Evolutionary conservation across 2,113 vertebrate species (phyloP), one percentile per base, ranked within the genome.

Genomic region (Anhinga anhinga): DNA sequence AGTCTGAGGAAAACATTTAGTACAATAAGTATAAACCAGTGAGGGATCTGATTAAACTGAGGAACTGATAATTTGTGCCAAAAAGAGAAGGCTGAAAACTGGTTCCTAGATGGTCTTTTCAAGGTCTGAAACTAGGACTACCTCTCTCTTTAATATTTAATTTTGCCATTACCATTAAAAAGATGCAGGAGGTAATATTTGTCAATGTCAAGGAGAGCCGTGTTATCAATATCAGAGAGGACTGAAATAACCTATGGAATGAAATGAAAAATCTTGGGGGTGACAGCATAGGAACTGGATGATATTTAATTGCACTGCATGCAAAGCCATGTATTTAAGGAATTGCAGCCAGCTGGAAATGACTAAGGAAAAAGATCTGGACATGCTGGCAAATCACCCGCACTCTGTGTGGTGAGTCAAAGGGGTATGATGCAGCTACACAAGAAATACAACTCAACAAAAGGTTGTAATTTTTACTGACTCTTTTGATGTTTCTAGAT

Each of bases 301-400:
- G 77, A 63, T 61, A 61, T 80, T 72, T 79, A 91, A 82, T 72
- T 79, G 74, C 74, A 52, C 47, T 59, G 65, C 26, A 59, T 10
- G 5, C n/a, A 82, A 80, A 87, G 49, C 40, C 36, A 15, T 38
- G 53, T 71, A 89, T 94, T 94, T 85, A 88, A 90, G 53, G 78
- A 94, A 55, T 44, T 82, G 73, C 65, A 82, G 40, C 21, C 93
- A 87, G 47, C 86, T 94, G 91, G 78, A 87, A 96, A 87, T 65
- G n/a, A 78, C 73, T 63, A 49, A 79, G 56, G 61, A 74, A 58
- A 82, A 78, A 74, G 56, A 76, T 79, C 56, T 95, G 73, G 91
- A 77, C 12, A 26, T 8, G 30, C 49, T 91, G 81, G 84, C 66
- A 81, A 72, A 89, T 79, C 65, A 82, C 56, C 84, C 3, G 0